A percentile compares a stretch with the other conserved stretches of the same genome.
These are phyloP conservation scores for Doris montereyensis DNA, from an alignment of 2,888 invertebrate genomes.

Conservation along the genomic window DNA sequence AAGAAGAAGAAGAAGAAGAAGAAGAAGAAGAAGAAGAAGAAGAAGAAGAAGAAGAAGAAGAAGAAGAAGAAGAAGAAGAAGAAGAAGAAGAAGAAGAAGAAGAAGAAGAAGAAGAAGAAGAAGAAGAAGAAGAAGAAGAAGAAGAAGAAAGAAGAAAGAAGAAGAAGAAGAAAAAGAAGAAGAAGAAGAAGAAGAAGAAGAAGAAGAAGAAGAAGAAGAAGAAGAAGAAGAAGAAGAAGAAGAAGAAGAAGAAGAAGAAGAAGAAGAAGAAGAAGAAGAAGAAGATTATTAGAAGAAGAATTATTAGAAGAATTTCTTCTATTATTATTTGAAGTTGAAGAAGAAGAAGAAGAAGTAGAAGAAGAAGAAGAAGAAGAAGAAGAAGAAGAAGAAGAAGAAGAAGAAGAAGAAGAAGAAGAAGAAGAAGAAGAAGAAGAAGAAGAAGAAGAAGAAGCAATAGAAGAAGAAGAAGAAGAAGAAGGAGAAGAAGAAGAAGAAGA, in stretches of 20 bases:
- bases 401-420: slow-evolving; percentile 15
- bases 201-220: background rate
- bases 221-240: background rate
- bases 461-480: background rate
- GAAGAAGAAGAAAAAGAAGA: background rate
- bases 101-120: background rate
- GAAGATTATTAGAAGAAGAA: background rate
- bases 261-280: background rate
- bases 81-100: background rate
- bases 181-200: background rate
- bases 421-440: slow-evolving; percentile 20
- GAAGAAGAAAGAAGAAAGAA: background rate
- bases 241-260: background rate
- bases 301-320: background rate
- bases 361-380: slow-evolving; percentile 1
- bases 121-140: background rate
- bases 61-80: background rate
- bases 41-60: slow-evolving; percentile 2
- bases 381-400: slow-evolving; percentile 6
- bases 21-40: background rate
- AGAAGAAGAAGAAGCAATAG: background rate
- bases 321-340: background rate
- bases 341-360: background rate
- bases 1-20: background rate
- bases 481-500: background rate